Evolutionary conservation across 2,888 invertebrate genomes (phyloP).

Genomic region (Himalopsyche anomala): DNA sequence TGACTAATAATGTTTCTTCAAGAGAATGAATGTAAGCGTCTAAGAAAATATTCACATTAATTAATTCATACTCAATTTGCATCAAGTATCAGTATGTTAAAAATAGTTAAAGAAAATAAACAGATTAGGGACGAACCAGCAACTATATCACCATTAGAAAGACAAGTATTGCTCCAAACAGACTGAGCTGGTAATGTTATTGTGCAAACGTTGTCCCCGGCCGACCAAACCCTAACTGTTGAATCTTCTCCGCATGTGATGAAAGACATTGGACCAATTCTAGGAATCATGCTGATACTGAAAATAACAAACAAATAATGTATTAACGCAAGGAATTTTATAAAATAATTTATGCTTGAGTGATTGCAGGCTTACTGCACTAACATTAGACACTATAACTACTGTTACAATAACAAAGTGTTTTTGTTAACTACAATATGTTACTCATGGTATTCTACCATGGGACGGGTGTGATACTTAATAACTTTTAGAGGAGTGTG

Average conservation of each 20-base stretch:
- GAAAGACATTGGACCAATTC: slow-evolving; percentile 78
- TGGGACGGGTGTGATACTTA: too few relatives aligned
- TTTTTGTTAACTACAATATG: not conserved
- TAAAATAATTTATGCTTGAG: not conserved
- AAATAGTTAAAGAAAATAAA: not conserved
- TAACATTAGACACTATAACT: too few relatives aligned
- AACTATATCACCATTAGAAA: slow-evolving; percentile 93
- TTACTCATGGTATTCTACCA: not conserved
- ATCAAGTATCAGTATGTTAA: not conserved
- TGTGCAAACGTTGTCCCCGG: slow-evolving; percentile 80
- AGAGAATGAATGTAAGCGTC: not conserved
- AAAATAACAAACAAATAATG: slow-evolving; percentile 41
- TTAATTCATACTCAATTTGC: not conserved
- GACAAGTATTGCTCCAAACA: slow-evolving; percentile 89
- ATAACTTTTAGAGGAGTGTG: too few relatives aligned
- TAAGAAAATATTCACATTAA: not conserved
- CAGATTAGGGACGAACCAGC: slow-evolving; percentile 78
- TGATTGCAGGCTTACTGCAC: not conserved
- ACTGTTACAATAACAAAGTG: not conserved
- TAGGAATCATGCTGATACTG: slow-evolving; percentile 79
- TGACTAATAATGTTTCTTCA: not conserved
- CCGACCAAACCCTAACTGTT: slow-evolving; percentile 87
- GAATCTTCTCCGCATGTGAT: slow-evolving; percentile 94
- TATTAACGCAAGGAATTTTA: not conserved
- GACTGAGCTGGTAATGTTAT: slow-evolving; percentile 90